Conservation (phyloP, 2,113 vertebrate species). For the Myotis lucifugus region DNA sequence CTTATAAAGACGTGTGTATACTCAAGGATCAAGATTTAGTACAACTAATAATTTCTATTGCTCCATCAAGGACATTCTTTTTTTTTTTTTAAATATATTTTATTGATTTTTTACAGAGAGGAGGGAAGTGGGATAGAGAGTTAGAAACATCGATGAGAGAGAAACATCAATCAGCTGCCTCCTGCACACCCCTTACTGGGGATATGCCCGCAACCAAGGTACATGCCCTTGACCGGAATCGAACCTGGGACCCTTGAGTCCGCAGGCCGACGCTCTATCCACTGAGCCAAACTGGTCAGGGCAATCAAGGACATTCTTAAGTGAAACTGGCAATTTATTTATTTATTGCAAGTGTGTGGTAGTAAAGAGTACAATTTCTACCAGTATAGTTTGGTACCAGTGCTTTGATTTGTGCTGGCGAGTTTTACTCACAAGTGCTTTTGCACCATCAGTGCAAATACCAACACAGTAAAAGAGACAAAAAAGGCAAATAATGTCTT, state of each 20-base stretch:
- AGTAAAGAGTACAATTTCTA: not conserved
- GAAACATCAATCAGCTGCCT: too few relatives aligned
- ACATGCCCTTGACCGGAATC: too few relatives aligned
- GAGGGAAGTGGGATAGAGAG: too few relatives aligned
- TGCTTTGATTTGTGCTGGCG: not conserved
- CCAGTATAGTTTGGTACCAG: not conserved
- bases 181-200: too few relatives aligned
- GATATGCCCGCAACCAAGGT: too few relatives aligned
- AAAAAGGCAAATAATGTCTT: not conserved
- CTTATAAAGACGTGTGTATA: not conserved
- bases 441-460: not conserved
- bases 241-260: too few relatives aligned
- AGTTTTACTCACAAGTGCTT: not conserved
- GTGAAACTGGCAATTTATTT: not conserved
- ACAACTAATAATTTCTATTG: constrained; percentile 7
- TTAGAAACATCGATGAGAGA: too few relatives aligned
- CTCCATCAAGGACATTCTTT: not conserved
- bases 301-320: not conserved
- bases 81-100: too few relatives aligned
- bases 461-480: not conserved
- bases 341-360: not conserved
- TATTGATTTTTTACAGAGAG: too few relatives aligned
- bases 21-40: constrained; percentile 23
- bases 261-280: too few relatives aligned
- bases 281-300: too few relatives aligned